These are phyloP conservation scores for Cryptomyrus ogoouensis DNA, from an alignment of 2,113 vertebrate species.

Conservation along the genomic window DNA sequence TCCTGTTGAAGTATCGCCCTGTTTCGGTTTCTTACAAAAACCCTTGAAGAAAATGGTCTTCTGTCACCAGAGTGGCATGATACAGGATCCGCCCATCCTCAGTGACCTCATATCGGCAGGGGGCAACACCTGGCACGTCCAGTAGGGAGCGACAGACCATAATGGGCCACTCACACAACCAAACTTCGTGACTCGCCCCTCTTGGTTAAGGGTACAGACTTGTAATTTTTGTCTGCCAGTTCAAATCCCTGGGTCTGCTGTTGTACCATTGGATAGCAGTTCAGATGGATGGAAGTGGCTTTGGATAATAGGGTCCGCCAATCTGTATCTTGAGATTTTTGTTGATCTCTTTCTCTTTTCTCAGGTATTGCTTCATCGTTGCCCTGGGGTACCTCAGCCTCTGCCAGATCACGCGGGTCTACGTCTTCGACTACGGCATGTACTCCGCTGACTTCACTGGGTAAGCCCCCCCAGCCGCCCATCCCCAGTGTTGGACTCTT, in stretches of 20 bases:
- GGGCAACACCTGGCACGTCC: not conserved
- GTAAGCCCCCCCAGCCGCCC: conserved; percentile 61
- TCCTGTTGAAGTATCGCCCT: not conserved
- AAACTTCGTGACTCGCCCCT: not conserved
- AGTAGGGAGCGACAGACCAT: not conserved
- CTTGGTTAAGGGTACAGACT: not conserved
- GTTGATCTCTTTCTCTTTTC: conserved; percentile 16
- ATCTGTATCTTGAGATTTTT: not conserved
- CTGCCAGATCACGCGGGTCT: conserved; percentile 95
- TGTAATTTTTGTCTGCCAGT: not conserved
- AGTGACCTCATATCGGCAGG: not conserved
- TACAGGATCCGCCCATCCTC: not conserved
- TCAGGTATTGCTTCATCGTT: conserved; percentile 91
- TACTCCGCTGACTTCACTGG: conserved; percentile 98
- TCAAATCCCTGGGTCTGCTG: not conserved
- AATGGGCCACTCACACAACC: not conserved
- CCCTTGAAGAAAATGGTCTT: not conserved
- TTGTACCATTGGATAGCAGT: not conserved
- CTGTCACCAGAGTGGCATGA: not conserved
- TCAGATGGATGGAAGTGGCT: not conserved
- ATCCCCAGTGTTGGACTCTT: too few species aligned
- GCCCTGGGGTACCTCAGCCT: conserved; percentile 92
- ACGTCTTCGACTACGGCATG: conserved; percentile 96
- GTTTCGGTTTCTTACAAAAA: not conserved
- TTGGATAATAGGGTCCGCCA: not conserved